phyloP scores from a whole-genome alignment of 2,113 vertebrate species.

The Guaruba guarouba region DNA sequence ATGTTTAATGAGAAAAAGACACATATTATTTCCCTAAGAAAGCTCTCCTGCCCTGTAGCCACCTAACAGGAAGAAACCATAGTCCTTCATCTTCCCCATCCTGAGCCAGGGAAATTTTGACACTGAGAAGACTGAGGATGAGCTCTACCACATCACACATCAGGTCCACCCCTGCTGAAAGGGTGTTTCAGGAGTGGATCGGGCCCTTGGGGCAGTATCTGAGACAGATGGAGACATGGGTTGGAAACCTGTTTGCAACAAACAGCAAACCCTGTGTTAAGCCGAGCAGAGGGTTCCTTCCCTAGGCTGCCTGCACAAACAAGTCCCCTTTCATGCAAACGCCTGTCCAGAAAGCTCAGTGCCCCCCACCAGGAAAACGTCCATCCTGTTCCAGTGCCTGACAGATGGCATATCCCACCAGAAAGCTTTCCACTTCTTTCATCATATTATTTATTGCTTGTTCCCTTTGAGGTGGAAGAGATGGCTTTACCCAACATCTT shows the following conservation, averaged over 20 bases:
- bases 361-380: background rate
- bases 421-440: constrained; percentile 29
- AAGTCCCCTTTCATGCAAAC: background rate
- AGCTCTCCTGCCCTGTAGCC: background rate
- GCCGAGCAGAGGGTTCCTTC: background rate
- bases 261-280: background rate
- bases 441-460: background rate
- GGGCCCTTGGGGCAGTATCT: background rate
- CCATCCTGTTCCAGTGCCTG: background rate
- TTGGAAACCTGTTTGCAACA: background rate
- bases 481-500: constrained; percentile 24
- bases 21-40: background rate
- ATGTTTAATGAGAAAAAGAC: background rate
- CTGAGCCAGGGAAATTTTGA: background rate
- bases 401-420: background rate
- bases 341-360: background rate
- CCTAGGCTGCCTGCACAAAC: background rate
- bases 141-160: background rate
- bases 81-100: background rate
- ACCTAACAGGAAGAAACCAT: accelerated
- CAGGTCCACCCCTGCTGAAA: background rate
- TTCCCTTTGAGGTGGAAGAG: background rate
- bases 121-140: background rate
- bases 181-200: background rate
- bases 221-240: background rate